These are phyloP conservation scores for Cryptomyrus ogoouensis DNA, from an alignment of 2,113 vertebrate species.

Conservation along the genomic window DNA sequence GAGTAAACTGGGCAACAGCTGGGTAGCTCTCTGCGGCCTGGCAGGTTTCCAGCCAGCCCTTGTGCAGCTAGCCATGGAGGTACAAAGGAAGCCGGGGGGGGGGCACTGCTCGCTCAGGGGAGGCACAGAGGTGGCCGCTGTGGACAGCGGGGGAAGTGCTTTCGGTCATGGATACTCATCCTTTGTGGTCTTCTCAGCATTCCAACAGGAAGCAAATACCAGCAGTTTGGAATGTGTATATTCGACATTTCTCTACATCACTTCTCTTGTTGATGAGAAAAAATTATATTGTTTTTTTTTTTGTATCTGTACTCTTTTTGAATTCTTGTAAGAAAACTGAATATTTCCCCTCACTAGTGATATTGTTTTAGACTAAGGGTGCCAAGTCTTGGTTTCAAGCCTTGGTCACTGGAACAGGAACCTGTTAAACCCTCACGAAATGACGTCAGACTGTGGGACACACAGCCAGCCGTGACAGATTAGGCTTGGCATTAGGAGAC, in stretches of 20 bases:
- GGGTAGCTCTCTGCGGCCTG: background rate
- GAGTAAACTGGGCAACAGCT: background rate
- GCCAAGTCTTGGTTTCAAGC: background rate
- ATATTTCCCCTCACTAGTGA: background rate
- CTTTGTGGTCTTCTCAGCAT: slow-evolving; percentile 15
- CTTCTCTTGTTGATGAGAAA: background rate
- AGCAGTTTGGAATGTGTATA: background rate
- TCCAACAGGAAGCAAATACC: slow-evolving; percentile 17
- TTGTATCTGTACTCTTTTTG: background rate
- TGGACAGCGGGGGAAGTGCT: slow-evolving; percentile 2
- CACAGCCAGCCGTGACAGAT: slow-evolving; percentile 9
- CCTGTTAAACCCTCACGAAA: background rate
- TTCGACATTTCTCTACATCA: background rate
- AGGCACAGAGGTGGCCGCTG: background rate
- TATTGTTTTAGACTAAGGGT: background rate
- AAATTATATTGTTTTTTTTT: background rate
- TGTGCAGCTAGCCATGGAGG: background rate
- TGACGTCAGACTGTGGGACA: background rate
- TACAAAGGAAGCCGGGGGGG: background rate
- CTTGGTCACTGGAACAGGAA: background rate
- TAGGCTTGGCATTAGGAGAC: background rate
- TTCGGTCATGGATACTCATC: slow-evolving; percentile 9
- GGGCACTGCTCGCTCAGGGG: no score
- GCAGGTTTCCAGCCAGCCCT: background rate
- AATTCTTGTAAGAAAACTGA: background rate